Evolutionary conservation across 64 coral and sea anemone species (phyloP).

Genomic region (Anthopleura sola): DNA sequence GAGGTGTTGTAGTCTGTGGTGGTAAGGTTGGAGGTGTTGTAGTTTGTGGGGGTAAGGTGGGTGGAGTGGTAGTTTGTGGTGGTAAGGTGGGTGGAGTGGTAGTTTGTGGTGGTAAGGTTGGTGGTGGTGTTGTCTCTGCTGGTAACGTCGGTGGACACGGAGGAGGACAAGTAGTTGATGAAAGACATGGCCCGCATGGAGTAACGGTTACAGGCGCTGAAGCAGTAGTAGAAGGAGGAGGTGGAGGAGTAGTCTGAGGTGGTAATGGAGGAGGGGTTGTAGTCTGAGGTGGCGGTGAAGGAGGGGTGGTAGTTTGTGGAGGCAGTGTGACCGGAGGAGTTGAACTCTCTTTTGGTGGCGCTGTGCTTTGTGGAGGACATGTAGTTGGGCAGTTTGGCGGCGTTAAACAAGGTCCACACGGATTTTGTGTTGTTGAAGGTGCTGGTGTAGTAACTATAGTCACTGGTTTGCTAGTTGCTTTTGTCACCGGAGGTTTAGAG

Average conservation of each 20-base stretch:
- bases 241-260: slow-evolving; percentile 16
- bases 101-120: slow-evolving; percentile 23
- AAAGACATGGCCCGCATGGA: slow-evolving; percentile 25
- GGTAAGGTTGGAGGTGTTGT: slow-evolving; percentile 9
- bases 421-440: slow-evolving; percentile 33
- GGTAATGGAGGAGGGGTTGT: slow-evolving; percentile 13
- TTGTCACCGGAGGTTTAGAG: slow-evolving; percentile 65
- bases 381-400: slow-evolving; percentile 46
- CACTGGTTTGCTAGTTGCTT: slow-evolving; percentile 96
- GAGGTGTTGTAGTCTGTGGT: slow-evolving; percentile 24
- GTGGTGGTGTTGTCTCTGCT: slow-evolving; percentile 17
- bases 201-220: slow-evolving; percentile 5
- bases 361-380: slow-evolving; percentile 20
- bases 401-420: slow-evolving; percentile 50
- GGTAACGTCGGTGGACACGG: slow-evolving; percentile 23
- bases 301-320: neutral
- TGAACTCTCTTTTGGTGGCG: neutral
- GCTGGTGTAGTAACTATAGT: slow-evolving; percentile 37
- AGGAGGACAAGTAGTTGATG: slow-evolving; percentile 49
- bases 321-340: slow-evolving; percentile 24
- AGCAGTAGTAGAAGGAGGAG: slow-evolving; percentile 8
- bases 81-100: slow-evolving; percentile 17
- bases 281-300: neutral
- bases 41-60: slow-evolving; percentile 25
- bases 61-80: neutral